Evolutionary conservation across 2,113 vertebrate genomes (phyloP).

Genomic region (Channa maculata): DNA sequence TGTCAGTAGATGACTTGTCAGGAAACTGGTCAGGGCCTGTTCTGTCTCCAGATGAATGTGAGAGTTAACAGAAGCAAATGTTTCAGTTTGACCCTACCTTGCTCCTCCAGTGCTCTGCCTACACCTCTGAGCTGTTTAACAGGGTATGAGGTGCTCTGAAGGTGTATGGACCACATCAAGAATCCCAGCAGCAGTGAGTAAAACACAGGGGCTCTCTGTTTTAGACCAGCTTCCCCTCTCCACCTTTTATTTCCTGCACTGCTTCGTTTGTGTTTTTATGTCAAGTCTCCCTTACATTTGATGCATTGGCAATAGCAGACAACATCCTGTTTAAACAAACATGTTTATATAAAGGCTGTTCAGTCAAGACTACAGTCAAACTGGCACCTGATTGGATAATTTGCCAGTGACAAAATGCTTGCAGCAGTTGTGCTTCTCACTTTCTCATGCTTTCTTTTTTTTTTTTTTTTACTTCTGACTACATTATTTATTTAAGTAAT

Average conservation of each 20-base stretch:
- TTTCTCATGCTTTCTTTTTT: slow-evolving; percentile 16
- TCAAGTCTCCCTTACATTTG: slow-evolving; percentile 82
- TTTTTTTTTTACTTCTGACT: slow-evolving; percentile 34
- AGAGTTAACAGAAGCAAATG: slow-evolving; percentile 51
- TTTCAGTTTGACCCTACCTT: slow-evolving; percentile 40
- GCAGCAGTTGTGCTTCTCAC: slow-evolving; percentile 37
- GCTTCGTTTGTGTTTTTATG: slow-evolving; percentile 83
- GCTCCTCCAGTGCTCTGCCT: slow-evolving; percentile 37
- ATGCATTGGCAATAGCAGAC: slow-evolving; percentile 79
- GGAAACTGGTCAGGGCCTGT: slow-evolving; percentile 44
- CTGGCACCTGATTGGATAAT: slow-evolving; percentile 62
- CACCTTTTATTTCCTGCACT: slow-evolving; percentile 55
- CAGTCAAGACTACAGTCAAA: slow-evolving; percentile 59
- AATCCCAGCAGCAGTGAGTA: slow-evolving; percentile 55
- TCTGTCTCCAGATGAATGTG: slow-evolving; percentile 48
- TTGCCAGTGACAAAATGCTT: slow-evolving; percentile 60
- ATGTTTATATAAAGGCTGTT: slow-evolving; percentile 70
- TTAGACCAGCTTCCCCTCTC: slow-evolving; percentile 57
- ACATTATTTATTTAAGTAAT: slow-evolving; percentile 79
- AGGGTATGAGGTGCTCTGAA: slow-evolving; percentile 35
- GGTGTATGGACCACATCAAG: slow-evolving; percentile 71
- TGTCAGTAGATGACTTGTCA: slow-evolving; percentile 56
- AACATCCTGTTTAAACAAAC: slow-evolving; percentile 85
- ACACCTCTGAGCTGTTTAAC: slow-evolving; percentile 43
- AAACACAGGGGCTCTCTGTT: slow-evolving; percentile 67